Evolutionary conservation across 2,888 invertebrate genomes (phyloP), one percentile per base, ranked within the genome.

Genomic region (Rhabditophanes sp.): DNA sequence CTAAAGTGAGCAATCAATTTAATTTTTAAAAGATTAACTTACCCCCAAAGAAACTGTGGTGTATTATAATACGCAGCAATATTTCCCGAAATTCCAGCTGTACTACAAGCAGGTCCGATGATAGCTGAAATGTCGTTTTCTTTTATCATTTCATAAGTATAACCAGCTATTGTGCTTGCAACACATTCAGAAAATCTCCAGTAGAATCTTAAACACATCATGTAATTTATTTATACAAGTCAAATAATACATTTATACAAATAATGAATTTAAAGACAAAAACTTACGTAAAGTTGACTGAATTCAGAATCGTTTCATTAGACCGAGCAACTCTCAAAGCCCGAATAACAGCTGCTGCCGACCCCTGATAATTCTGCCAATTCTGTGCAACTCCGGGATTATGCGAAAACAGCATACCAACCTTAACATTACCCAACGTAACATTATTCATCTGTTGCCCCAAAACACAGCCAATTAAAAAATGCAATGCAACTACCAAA

Each of bases 361-460:
- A n/a, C n/a, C n/a, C n/a, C n/a, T n/a, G n/a, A n/a, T n/a, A 26
- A 21, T 31, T 33, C 16, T 26, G 21, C 25, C 25, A 50, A 14
- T 32, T 30, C 11, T 24, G 22, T 11, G 28, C 26, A 9, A 20
- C 24, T 16, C 30, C 28, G 24, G 24, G 25, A 20, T 31, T 37
- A 25, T 47, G 45, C 1, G 49, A 42, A 16, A 49, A 41, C 11
- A 41, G 40, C 41, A 45, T 33, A 55, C 68, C 69, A 32, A 76
- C 72, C 63, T 80, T 77, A 55, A 90, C n/a, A n/a, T n/a, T n/a
- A n/a, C n/a, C n/a, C n/a, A n/a, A n/a, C n/a, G n/a, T n/a, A n/a
- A n/a, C n/a, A n/a, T n/a, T n/a, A n/a, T n/a, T n/a, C n/a, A n/a
- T n/a, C n/a, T n/a, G n/a, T n/a, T n/a, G n/a, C n/a, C n/a, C n/a